Evolutionary conservation across 2,797 vertebrate species (phyloP), one percentile per base, ranked within the genome.

Genomic region (Peromyscus aztecus): DNA sequence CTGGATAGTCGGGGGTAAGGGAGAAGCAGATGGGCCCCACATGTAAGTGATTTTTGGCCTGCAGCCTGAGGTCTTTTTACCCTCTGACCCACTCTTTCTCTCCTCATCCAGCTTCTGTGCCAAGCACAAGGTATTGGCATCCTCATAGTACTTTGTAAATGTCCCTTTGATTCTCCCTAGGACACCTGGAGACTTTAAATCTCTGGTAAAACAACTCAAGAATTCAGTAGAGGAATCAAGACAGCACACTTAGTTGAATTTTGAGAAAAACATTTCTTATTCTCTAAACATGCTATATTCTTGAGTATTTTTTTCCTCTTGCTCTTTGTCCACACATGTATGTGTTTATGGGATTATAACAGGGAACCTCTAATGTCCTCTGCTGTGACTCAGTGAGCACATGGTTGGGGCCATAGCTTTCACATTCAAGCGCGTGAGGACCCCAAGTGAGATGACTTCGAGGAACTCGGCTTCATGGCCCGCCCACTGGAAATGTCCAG

Each of bases 391-490:
- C 85, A 1, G 17, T 1, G n/a, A 34, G 43, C 27, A 90, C 9
- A 2, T 10, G 29, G 52, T 69, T 27, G 27, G 81, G 16, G 34
- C 29, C 0, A 24, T 24, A 43, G 34, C 76, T 49, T 8, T 0
- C 9, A 61, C 52, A 55, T 55, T 16, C 3, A 27, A 19, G 16
- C 0, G 0, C 4, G 4, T 11, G 43, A 12, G 40, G 43, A 9
- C 4, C 43, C 27, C 4, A 40, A 0, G 0, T 0, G 23, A 34
- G 76, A 23, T 34, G 46, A 27, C 55, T 81, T 4, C 11, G 1
- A 13, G 23, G 37, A 2, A 0, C 65, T 61, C 0, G 11, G 43
- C 0, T 0, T 87, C 76, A 0, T 0, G 9, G 59, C 37, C 40
- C 5, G 23, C 13, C 34, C 2, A 0, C 0, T 7, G 69, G 81